Evolutionary conservation across 2,113 vertebrate genomes (phyloP).

Genomic region (Pogona vitticeps): DNA sequence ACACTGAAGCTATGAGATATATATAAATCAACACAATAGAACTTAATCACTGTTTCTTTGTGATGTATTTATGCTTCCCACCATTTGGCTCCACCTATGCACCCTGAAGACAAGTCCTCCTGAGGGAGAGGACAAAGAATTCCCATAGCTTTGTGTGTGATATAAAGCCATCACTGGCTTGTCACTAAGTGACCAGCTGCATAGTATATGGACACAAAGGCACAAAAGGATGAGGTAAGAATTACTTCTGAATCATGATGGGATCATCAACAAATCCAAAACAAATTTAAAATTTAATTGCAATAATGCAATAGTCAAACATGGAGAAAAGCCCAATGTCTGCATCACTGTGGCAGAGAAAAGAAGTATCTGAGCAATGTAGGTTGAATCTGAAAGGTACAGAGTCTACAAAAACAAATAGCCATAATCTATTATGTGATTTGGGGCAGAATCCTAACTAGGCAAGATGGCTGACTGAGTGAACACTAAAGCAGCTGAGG

Average conservation of each 20-base stretch:
- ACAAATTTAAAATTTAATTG: neutral
- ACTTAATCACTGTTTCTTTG: conserved; percentile 4
- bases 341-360: neutral
- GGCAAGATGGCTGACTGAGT: too few species aligned
- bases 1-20: neutral
- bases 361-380: neutral
- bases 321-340: neutral
- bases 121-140: neutral
- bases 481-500: too few species aligned
- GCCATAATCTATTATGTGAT: too few species aligned
- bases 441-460: too few species aligned
- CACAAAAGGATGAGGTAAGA: neutral
- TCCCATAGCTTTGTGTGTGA: conserved; percentile 24
- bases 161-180: neutral
- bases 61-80: neutral
- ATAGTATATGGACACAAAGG: neutral
- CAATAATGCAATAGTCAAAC: neutral
- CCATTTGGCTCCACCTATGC: neutral
- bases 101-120: conserved; percentile 15
- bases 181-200: too few species aligned
- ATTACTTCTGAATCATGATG: neutral
- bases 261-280: neutral
- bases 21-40: conserved; percentile 3
- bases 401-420: neutral
- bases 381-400: neutral